These are phyloP conservation scores for Zoanthus gigantus DNA, from an alignment of 92 coral and sea anemone species.

Conservation along the genomic window DNA sequence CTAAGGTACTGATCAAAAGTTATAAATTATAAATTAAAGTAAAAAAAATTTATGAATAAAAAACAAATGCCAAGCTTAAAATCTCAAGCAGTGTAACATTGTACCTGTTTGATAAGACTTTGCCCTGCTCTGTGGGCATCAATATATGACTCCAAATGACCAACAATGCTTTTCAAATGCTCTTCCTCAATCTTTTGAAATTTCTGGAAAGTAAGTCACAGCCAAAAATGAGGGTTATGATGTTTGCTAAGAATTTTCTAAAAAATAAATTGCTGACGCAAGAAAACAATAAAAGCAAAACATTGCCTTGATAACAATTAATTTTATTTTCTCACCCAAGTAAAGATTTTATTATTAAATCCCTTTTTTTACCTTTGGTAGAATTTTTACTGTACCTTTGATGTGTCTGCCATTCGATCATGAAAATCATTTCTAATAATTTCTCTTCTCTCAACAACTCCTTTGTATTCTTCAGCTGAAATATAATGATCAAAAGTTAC, in stretches of 20 bases:
- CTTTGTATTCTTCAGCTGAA: constrained; percentile 90
- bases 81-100: too few species aligned
- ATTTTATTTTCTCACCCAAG: not conserved
- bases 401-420: constrained; percentile 92
- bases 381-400: constrained; percentile 63
- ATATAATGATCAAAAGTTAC: not conserved
- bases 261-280: too few species aligned
- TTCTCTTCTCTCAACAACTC: constrained; percentile 89
- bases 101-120: constrained; percentile 80
- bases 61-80: too few species aligned
- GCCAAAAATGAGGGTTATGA: too few species aligned
- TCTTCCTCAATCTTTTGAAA: constrained; percentile 92
- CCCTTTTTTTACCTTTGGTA: not conserved
- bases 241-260: too few species aligned
- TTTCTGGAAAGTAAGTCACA: constrained; percentile 60
- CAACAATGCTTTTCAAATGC: constrained; percentile 81
- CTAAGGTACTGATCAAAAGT: too few species aligned
- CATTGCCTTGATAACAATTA: too few species aligned
- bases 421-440: constrained; percentile 91
- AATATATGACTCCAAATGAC: constrained; percentile 80
- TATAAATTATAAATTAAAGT: too few species aligned
- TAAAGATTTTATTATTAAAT: too few species aligned
- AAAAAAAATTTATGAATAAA: too few species aligned
- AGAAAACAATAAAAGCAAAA: too few species aligned
- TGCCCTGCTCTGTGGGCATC: constrained; percentile 84